phyloP scores from a whole-genome alignment of 1,140 invertebrate species.

The Coelopa frigida region DNA sequence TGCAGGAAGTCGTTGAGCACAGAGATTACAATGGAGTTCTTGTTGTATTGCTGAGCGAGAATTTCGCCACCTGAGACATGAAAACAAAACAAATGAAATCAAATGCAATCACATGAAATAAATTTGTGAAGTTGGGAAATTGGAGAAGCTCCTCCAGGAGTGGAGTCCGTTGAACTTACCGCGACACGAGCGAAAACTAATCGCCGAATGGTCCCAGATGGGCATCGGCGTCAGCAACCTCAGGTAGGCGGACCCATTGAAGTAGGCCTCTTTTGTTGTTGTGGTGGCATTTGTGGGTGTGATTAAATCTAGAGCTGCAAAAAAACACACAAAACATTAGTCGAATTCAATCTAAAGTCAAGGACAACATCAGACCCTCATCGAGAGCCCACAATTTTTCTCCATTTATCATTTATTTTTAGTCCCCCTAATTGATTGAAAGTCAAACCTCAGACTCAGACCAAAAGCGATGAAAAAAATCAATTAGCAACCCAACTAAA shows the following conservation, averaged over 20 bases:
- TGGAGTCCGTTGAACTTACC: constrained; percentile 43
- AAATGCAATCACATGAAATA: background rate
- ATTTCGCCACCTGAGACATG: constrained; percentile 56
- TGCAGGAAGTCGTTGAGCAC: constrained; percentile 61
- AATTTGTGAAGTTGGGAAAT: background rate
- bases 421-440: too few species aligned
- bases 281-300: too few species aligned
- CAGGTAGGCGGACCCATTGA: constrained; percentile 70
- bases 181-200: constrained; percentile 72
- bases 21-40: constrained; percentile 58
- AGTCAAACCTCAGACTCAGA: too few species aligned
- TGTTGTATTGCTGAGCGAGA: constrained; percentile 61
- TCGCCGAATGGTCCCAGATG: constrained; percentile 65
- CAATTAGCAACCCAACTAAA: too few species aligned
- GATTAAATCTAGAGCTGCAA: too few species aligned
- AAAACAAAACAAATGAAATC: background rate
- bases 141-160: background rate
- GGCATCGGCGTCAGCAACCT: constrained; percentile 61
- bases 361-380: too few species aligned
- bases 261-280: constrained; percentile 71
- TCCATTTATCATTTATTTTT: too few species aligned
- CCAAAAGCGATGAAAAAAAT: too few species aligned
- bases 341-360: too few species aligned
- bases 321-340: too few species aligned
- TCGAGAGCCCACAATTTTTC: too few species aligned